Evolutionary conservation across 2,113 vertebrate genomes (phyloP).

Genomic region (Nipponia nippon): DNA sequence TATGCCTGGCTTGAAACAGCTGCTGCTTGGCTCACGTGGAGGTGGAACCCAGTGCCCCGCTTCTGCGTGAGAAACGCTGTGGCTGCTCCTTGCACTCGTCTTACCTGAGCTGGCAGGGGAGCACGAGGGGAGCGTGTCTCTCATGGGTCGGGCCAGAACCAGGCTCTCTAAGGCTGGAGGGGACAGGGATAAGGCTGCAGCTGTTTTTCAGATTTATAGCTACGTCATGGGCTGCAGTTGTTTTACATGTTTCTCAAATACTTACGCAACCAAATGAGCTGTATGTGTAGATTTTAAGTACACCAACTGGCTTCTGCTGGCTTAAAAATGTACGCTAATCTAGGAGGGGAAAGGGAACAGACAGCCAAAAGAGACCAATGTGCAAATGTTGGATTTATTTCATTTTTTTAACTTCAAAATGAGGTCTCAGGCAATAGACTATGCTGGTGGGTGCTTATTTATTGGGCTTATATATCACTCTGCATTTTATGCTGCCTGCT

Average conservation of each 20-base stretch:
- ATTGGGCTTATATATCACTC: accelerated
- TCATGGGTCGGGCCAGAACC: not conserved
- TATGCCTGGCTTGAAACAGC: not conserved
- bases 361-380: not conserved
- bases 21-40: not conserved
- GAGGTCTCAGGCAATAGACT: not conserved
- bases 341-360: not conserved
- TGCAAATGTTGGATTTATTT: not conserved
- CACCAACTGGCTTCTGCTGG: not conserved
- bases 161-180: not conserved
- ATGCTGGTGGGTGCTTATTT: not conserved
- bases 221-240: not conserved
- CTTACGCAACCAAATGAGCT: not conserved
- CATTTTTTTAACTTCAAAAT: not conserved
- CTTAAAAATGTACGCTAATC: not conserved
- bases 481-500: not conserved
- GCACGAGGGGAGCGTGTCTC: not conserved
- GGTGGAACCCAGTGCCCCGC: accelerated
- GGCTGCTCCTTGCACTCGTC: not conserved
- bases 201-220: constrained; percentile 27
- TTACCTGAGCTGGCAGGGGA: not conserved
- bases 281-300: constrained; percentile 3
- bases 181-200: not conserved
- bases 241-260: constrained; percentile 23
- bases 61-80: accelerated